Evolutionary conservation across 2,888 invertebrate genomes (phyloP), one percentile per base, ranked within the genome.

Genomic region (Drosophila heteroneura): DNA sequence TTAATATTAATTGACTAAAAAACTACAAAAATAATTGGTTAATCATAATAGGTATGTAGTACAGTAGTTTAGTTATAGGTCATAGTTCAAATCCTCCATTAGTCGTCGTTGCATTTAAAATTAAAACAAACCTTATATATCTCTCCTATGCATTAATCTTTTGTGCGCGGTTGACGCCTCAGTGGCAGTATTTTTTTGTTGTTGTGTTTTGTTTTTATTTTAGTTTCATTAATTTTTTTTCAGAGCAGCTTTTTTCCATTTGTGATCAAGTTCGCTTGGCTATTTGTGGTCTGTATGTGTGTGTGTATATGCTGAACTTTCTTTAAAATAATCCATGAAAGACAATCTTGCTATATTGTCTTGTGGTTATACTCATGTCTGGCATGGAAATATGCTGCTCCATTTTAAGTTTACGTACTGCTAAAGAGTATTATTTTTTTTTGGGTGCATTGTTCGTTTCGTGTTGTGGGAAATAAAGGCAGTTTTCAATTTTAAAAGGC

Each of bases 81-180:
- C 61, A 65, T 60, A 73, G 76, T 72, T 77, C 76, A 93, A 93
- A 92, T 93, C 92, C 93, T 93, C 93, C 93, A 92, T 91, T 93
- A 93, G 93, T 92, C 93, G 93, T 88, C 70, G 76, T 78, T 82
- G 69, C 69, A 62, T 71, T 88, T 83, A 82, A 83, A 86, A 85
- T 86, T 85, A 83, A 91, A 89, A 87, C 79, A 77, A 81, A 74
- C 81, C 81, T 85, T 88, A 80, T 69, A 71, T 83, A 78, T 65
- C 60, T 68, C 70, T 76, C 76, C 82, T 89, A 85, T 81, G 71
- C 74, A 76, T 70, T 88, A 85, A 77, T 71, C 56, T 53, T 83
- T 89, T 90, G 85, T 89, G 85, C 91, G 89, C 77, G 78, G 59
- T 68, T 71, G 52, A 90, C 86, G 86, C 86, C 86, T 84, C 82